These are phyloP conservation scores for Clarias pachynema DNA, from an alignment of 2,797 vertebrate species.

Conservation along the genomic window DNA sequence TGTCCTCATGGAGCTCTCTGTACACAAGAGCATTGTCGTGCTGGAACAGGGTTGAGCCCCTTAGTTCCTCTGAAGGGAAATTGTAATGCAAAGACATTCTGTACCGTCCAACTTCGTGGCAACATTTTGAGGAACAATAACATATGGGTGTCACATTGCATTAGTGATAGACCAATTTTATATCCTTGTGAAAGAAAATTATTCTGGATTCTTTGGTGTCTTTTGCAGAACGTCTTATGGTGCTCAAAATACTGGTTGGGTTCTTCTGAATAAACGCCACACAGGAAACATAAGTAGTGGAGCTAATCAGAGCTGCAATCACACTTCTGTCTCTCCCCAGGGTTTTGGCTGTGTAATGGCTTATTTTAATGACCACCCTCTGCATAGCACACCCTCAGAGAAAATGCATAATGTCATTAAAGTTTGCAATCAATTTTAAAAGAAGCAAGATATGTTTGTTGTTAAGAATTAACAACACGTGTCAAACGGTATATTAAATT, in stretches of 20 bases:
- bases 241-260: slow-evolving; percentile 26
- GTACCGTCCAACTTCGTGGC: not conserved
- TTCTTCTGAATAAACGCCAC: slow-evolving; percentile 42
- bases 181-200: not conserved
- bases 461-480: not conserved
- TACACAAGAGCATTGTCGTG: not conserved
- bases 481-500: not conserved
- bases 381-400: not conserved
- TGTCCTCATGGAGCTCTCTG: not conserved
- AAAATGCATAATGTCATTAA: slow-evolving; percentile 6
- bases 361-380: slow-evolving; percentile 46
- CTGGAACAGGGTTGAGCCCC: too few relatives aligned
- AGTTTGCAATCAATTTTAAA: slow-evolving; percentile 3
- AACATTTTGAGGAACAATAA: not conserved
- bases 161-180: not conserved
- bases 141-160: not conserved
- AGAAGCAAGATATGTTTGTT: slow-evolving; percentile 2
- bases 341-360: slow-evolving; percentile 28
- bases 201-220: slow-evolving; percentile 14
- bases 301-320: slow-evolving; percentile 55
- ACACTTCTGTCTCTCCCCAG: slow-evolving; percentile 44
- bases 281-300: slow-evolving; percentile 44
- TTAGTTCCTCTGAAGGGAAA: not conserved
- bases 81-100: not conserved
- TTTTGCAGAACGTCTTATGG: slow-evolving; percentile 9